A percentile compares a stretch with the other conserved stretches of the same genome.
Conservation (phyloP, 2,113 vertebrate genomes). For the Amblyopsis rosae region DNA sequence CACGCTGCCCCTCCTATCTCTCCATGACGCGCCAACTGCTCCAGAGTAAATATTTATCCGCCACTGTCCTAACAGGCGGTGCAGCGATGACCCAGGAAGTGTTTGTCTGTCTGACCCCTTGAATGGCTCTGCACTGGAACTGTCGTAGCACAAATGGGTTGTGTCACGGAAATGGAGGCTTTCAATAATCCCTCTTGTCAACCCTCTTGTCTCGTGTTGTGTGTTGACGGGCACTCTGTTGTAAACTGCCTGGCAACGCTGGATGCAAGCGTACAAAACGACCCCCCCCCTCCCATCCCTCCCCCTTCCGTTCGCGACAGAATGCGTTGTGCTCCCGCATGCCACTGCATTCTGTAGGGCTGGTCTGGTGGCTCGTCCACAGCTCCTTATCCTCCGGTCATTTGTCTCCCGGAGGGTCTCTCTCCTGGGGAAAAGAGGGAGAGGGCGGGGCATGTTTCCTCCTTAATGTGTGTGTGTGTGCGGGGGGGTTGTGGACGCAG, state of each 20-base stretch:
- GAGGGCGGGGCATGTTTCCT: background rate
- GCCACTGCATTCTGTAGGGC: slow-evolving; percentile 39
- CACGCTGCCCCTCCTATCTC: background rate
- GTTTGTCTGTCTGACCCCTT: slow-evolving; percentile 50
- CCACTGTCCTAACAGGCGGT: slow-evolving; percentile 30
- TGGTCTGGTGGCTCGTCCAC: slow-evolving; percentile 43
- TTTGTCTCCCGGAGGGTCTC: slow-evolving; percentile 47
- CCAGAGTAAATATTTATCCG: slow-evolving; percentile 58
- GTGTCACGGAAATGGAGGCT: slow-evolving; percentile 49
- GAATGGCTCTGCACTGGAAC: slow-evolving; percentile 12
- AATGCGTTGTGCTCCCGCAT: slow-evolving; percentile 40
- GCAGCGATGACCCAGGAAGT: slow-evolving; percentile 42
- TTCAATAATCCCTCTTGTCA: slow-evolving; percentile 47
- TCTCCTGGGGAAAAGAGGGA: slow-evolving; percentile 17
- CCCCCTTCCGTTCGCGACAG: slow-evolving; percentile 37
- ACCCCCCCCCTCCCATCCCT: background rate
- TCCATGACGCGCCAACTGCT: slow-evolving; percentile 14
- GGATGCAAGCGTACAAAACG: slow-evolving; percentile 55
- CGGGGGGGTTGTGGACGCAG: background rate
- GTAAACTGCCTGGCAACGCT: slow-evolving; percentile 51
- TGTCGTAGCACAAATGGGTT: slow-evolving; percentile 40
- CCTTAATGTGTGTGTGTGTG: background rate
- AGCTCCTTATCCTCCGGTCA: slow-evolving; percentile 14
- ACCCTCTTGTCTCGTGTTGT: slow-evolving; percentile 3
- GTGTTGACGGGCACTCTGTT: slow-evolving; percentile 37